Evolutionary conservation across 1,140 invertebrate species (phyloP), one percentile per base, ranked within the genome.

Genomic region (Teleogryllus occipitalis): DNA sequence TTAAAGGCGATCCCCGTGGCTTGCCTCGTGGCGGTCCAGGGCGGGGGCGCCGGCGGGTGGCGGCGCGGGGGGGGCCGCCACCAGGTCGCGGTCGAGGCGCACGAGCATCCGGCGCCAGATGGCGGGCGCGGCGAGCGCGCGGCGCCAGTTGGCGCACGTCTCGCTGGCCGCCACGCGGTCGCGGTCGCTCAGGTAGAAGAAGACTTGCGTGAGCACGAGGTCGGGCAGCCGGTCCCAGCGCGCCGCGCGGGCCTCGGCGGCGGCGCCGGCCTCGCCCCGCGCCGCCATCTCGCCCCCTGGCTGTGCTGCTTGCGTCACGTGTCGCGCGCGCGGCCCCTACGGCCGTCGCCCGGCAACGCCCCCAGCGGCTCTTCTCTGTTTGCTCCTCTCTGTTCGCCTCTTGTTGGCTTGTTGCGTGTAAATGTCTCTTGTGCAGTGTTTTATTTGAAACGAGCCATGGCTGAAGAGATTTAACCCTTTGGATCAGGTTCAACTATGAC

Each of bases 181-280:
- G 0, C 27, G 78, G 18, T 85, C 83, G 82, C 81, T 80, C 39
- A 87, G 83, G 78, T 86, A 81, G 78, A 83, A 81, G 74, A 87
- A 87, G 83, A 87, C 85, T 82, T 87, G 84, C 73, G 83, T 87
- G 81, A 87, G 80, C 85, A 87, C 85, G 84, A 87, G 85, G 84
- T 86, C 86, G 80, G 87, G 87, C 81, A 87, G 84, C 83, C 85
- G 86, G 83, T 86, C 84, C 87, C 87, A 87, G 86, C 86, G 87
- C 80, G 84, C 85, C 83, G 46, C 48, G 86, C 86, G 87, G 80
- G 84, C 85, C 83, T 8, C 48, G 54, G 2, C 54, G 54, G 54
- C 54, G 54, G 54, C 54, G 54, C 54, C 10, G 10, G 54, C 54
- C 54, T 65, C 54, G 10, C 10, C 54, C 54, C 54, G 10, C 54